A percentile compares a stretch with the other conserved stretches of the same genome.
These are phyloP conservation scores for Cydia amplana DNA, from an alignment of 1,140 invertebrate species.

Conservation along the genomic window DNA sequence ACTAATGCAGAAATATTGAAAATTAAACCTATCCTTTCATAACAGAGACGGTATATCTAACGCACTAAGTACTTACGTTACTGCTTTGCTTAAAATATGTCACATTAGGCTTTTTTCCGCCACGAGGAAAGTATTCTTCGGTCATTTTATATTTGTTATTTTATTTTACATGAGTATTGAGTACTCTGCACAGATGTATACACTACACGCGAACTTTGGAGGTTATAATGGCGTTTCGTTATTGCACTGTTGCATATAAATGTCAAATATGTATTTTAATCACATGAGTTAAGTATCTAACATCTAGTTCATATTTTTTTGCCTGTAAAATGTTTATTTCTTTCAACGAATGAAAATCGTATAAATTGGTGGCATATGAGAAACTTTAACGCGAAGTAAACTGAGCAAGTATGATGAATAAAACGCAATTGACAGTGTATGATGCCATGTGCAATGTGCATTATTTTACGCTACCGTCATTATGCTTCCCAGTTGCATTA, in stretches of 20 bases:
- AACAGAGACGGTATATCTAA: slow-evolving; percentile 17
- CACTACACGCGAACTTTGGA: slow-evolving; percentile 40
- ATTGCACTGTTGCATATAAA: background rate
- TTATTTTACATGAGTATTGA: slow-evolving; percentile 17
- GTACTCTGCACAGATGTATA: background rate
- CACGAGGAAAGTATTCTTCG: slow-evolving; percentile 79
- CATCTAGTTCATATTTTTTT: no score
- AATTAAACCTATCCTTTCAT: slow-evolving; percentile 11
- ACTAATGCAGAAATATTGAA: slow-evolving; percentile 48
- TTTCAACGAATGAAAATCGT: no score
- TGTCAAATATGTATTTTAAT: slow-evolving; percentile 1
- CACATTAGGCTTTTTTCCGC: slow-evolving; percentile 74
- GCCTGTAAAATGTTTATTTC: no score
- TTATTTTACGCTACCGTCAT: no score
- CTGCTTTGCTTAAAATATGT: slow-evolving; percentile 69
- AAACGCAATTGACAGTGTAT: no score
- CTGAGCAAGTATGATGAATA: no score
- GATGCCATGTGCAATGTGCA: no score
- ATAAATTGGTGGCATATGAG: no score
- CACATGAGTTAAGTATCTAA: no score
- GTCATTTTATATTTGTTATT: slow-evolving; percentile 48
- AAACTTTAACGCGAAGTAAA: no score
- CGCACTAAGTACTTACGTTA: slow-evolving; percentile 64
- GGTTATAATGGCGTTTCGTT: slow-evolving; percentile 42
- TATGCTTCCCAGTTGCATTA: no score